Evolutionary conservation across 2,888 invertebrate genomes (phyloP), one percentile per base, ranked within the genome.

Genomic region (Flexamia atlantica): DNA sequence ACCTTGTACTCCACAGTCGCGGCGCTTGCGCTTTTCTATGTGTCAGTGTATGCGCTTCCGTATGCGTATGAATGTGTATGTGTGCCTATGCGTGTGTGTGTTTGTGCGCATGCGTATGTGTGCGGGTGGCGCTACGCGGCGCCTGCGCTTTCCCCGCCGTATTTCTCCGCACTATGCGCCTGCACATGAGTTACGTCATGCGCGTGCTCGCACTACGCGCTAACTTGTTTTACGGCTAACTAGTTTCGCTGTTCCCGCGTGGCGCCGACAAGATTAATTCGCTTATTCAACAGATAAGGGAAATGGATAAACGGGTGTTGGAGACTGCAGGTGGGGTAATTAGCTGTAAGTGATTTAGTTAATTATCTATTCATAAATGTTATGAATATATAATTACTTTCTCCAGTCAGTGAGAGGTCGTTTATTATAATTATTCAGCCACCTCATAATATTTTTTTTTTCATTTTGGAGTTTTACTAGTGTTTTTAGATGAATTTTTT

Each of bases 221-320:
- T 64, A 64, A 64, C 28, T 64, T 64, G 64, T 64, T 64, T 64
- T 64, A 64, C 30, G 25, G 64, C 64, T 28, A 64, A 64, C 64
- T 64, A 12, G 64, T 64, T 64, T 64, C 30, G 14, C 64, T 64
- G n/a, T 64, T 64, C 30, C 14, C 28, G 64, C 64, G 14, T 30
- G 64, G 64, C 64, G 64, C 28, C 14, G 20, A 7, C 64, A 64
- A 64, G 64, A 64, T 64, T 64, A 30, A 64, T 64, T 64, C 30
- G 9, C 28, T 5, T 17, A 64, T 64, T 53, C 9, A 53, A 10
- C 53, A 28, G 64, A 64, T 64, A 64, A 64, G 64, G 28, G 28
- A 64, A 64, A 64, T 30, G 64, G 64, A 30, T 30, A 64, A 64
- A 28, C 30, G 64, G n/a, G n/a, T 64, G 64, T 1, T 20, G 57